phyloP scores from a whole-genome alignment of 1,140 invertebrate genomes.

The Megalopta genalis region DNA sequence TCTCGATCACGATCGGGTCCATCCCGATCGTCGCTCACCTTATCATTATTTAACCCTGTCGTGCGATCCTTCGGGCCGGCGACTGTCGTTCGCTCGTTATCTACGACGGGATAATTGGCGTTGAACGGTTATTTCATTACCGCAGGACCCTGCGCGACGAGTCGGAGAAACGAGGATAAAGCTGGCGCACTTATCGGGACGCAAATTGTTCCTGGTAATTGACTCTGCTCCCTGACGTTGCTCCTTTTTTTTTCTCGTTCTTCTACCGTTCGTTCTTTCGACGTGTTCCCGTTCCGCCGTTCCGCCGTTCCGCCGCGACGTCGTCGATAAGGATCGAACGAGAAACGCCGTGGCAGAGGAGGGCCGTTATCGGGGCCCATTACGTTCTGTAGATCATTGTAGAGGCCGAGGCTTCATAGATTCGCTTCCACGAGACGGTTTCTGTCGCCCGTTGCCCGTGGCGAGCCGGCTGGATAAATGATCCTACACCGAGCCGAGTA shows the following conservation, averaged over 20 bases:
- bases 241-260: slow-evolving; percentile 7
- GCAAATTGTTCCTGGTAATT: slow-evolving; percentile 15
- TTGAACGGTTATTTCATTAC: slow-evolving; percentile 37
- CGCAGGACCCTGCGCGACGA: neutral
- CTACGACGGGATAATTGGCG: slow-evolving; percentile 29
- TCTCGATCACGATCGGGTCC: neutral
- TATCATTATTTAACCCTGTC: slow-evolving; percentile 11
- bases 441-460: neutral
- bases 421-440: neutral
- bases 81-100: slow-evolving; percentile 34
- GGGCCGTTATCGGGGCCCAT: neutral
- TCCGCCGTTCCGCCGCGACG: slow-evolving; percentile 11
- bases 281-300: slow-evolving; percentile 20
- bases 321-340: neutral
- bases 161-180: neutral
- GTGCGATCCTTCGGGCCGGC: neutral
- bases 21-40: neutral
- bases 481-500: neutral
- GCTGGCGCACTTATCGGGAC: slow-evolving; percentile 3
- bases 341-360: neutral
- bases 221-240: slow-evolving; percentile 3
- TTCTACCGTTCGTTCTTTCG: slow-evolving; percentile 7
- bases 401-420: neutral
- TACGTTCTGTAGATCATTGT: neutral
- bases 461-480: neutral